A percentile compares a stretch with the other conserved stretches of the same genome.
phyloP scores from a whole-genome alignment of 2,888 invertebrate genomes.

The Lapara coniferarum region DNA sequence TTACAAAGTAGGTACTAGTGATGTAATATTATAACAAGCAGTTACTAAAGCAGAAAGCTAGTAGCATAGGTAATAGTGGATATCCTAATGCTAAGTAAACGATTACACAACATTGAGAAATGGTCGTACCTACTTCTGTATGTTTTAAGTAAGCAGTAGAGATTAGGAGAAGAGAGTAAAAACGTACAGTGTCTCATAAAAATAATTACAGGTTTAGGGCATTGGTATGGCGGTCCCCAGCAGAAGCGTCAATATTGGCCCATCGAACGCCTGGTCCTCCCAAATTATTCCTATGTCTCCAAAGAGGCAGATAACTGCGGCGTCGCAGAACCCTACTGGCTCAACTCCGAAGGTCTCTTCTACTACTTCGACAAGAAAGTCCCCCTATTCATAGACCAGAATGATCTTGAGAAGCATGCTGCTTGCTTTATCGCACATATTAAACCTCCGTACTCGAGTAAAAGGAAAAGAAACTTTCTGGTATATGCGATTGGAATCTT shows the following conservation, averaged over 20 bases:
- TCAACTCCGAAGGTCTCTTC: conserved; percentile 86
- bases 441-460: conserved; percentile 73
- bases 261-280: conserved; percentile 78
- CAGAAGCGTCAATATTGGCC: conserved; percentile 85
- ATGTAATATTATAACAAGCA: no score
- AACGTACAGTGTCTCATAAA: not conserved
- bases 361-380: conserved; percentile 85
- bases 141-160: no score
- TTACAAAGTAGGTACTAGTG: no score
- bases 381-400: conserved; percentile 87
- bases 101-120: no score
- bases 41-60: no score
- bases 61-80: no score
- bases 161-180: no score
- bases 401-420: conserved; percentile 70
- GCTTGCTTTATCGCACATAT: conserved; percentile 81
- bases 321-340: conserved; percentile 86
- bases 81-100: no score
- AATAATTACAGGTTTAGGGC: conserved; percentile 51
- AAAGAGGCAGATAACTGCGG: conserved; percentile 83
- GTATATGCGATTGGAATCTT: conserved; percentile 86
- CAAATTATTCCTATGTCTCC: conserved; percentile 82
- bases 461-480: conserved; percentile 69
- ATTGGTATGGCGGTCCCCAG: conserved; percentile 87
- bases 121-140: no score